Evolutionary conservation across 2,888 invertebrate genomes (phyloP).

Genomic region (Lepidonotus clava): DNA sequence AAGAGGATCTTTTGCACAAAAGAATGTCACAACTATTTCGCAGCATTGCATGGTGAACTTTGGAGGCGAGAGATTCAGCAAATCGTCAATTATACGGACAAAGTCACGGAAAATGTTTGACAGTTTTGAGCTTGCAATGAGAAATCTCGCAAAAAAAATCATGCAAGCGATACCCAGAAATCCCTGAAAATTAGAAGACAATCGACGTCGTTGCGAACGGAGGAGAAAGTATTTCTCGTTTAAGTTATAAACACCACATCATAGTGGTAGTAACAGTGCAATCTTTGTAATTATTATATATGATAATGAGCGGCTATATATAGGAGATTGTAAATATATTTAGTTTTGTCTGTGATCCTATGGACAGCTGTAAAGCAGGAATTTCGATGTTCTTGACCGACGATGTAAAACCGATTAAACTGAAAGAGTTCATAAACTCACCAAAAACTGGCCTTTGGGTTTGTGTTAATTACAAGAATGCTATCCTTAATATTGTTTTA

Average conservation of each 20-base stretch:
- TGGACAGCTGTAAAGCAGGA: not conserved
- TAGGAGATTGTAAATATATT: conserved; percentile 24
- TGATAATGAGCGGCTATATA: not conserved
- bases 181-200: not conserved
- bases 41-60: no score
- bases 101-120: no score
- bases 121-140: no score
- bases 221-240: not conserved
- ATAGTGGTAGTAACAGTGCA: conserved; percentile 20
- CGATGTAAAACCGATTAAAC: conserved; percentile 6
- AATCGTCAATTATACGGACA: no score
- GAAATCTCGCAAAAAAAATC: not conserved
- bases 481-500: no score
- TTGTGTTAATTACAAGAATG: no score
- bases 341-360: conserved; percentile 20
- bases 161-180: not conserved
- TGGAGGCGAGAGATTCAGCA: no score
- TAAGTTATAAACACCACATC: not conserved
- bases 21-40: no score
- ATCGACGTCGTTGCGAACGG: not conserved
- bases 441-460: no score
- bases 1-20: no score
- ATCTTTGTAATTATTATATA: not conserved
- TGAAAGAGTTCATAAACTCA: no score
- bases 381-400: conserved; percentile 26